Conservation (phyloP, 2,113 vertebrate genomes). For the Myrmophylax atrothorax region DNA sequence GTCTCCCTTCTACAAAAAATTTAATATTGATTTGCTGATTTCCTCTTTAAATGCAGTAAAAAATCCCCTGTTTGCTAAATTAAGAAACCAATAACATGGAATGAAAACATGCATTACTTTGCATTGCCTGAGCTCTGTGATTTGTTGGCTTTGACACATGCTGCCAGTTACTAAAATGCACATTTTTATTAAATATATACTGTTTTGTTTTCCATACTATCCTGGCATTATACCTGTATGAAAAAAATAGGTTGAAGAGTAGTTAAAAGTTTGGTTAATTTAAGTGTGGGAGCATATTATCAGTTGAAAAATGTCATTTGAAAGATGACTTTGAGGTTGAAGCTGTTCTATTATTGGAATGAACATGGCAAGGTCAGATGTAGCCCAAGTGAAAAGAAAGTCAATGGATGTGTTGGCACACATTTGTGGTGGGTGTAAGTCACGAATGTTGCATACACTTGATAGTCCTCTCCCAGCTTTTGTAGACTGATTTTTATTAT, state of each 20-base stretch:
- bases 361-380: neutral
- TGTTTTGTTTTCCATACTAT: neutral
- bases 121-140: neutral
- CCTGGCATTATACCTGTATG: neutral
- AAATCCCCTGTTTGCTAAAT: neutral
- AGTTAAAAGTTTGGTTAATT: neutral
- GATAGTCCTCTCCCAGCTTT: neutral
- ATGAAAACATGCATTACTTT: neutral
- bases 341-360: neutral
- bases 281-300: neutral
- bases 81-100: neutral
- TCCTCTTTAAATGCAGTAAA: constrained; percentile 13
- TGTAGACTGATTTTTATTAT: neutral
- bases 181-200: neutral
- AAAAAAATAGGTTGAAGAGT: neutral
- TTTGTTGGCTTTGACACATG: neutral
- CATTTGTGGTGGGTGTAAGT: neutral
- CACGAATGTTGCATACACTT: neutral
- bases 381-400: neutral
- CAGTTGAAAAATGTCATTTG: neutral
- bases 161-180: neutral
- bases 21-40: constrained; percentile 27
- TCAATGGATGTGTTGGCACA: neutral
- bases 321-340: neutral
- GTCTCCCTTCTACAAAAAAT: constrained; percentile 10